Conservation (phyloP, 1,140 invertebrate genomes). For the Tetramorium simillimum region DNA sequence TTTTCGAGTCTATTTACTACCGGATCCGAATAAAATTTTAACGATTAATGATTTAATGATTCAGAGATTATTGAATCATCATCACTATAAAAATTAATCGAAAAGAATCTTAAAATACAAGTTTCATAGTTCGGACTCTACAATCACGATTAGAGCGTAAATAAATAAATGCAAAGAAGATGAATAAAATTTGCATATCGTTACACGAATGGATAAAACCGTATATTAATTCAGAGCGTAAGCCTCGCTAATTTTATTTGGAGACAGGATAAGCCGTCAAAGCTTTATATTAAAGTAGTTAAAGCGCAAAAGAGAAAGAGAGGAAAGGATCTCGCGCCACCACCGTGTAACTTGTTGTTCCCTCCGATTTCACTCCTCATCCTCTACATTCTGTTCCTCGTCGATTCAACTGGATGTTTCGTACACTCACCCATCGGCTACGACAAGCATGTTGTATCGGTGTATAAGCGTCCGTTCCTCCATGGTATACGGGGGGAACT, state of each 20-base stretch:
- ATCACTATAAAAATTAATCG: neutral
- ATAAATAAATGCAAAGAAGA: neutral
- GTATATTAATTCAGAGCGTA: neutral
- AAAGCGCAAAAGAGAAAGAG: neutral
- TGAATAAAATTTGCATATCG: neutral
- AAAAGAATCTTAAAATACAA: neutral
- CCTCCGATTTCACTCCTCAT: constrained; percentile 40
- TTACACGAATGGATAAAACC: neutral
- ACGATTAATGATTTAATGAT: neutral
- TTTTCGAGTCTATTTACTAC: neutral
- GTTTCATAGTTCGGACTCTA: neutral
- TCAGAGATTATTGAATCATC: neutral
- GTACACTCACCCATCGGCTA: constrained; percentile 61
- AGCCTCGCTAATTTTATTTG: constrained; percentile 12
- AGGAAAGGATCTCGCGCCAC: neutral
- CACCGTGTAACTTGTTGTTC: constrained; percentile 25
- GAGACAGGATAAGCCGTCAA: neutral
- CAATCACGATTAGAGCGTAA: neutral
- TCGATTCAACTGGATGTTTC: constrained; percentile 63
- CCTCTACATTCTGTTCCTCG: constrained; percentile 49
- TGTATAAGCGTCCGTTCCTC: constrained; percentile 70
- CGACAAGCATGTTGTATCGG: constrained; percentile 74
- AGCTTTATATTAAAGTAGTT: constrained; percentile 20
- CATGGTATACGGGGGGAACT: constrained; percentile 22
- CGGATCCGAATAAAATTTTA: neutral